phyloP scores from a whole-genome alignment of 2,888 invertebrate species.

The Adineta ricciae region DNA sequence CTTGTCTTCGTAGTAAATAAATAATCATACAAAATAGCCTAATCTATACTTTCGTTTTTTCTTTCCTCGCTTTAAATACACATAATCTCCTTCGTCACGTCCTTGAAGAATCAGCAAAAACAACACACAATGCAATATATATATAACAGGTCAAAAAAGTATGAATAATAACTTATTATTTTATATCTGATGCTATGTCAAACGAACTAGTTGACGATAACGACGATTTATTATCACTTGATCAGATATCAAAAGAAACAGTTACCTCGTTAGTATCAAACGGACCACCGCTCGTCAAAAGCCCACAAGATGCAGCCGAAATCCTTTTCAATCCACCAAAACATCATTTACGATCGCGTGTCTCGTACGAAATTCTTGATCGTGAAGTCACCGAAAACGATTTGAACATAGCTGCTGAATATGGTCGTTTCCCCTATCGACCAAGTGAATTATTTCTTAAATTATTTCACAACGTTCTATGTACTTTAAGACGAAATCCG shows the following conservation, averaged over 20 bases:
- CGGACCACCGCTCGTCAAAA: not conserved
- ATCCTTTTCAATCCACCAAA: not conserved
- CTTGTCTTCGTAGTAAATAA: not conserved
- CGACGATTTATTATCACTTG: not conserved
- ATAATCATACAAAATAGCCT: not conserved
- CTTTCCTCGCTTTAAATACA: not conserved
- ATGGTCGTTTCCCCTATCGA: not conserved
- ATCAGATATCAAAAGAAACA: not conserved
- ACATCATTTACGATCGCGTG: not conserved
- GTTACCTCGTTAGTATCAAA: not conserved
- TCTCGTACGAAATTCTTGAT: not conserved
- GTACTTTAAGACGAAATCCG: not conserved
- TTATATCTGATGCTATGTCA: not conserved
- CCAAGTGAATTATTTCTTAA: conserved; percentile 20
- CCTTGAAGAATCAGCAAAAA: not conserved
- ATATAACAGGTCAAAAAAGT: not conserved
- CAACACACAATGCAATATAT: not conserved
- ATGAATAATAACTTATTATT: not conserved
- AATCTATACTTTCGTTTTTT: not conserved
- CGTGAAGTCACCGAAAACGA: not conserved
- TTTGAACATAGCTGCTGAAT: not conserved
- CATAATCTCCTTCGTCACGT: not conserved
- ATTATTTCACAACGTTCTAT: not conserved
- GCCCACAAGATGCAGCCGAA: not conserved
- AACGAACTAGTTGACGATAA: not conserved